phyloP scores from a whole-genome alignment of 2,797 vertebrate genomes.

The Amazonetta brasiliensis region DNA sequence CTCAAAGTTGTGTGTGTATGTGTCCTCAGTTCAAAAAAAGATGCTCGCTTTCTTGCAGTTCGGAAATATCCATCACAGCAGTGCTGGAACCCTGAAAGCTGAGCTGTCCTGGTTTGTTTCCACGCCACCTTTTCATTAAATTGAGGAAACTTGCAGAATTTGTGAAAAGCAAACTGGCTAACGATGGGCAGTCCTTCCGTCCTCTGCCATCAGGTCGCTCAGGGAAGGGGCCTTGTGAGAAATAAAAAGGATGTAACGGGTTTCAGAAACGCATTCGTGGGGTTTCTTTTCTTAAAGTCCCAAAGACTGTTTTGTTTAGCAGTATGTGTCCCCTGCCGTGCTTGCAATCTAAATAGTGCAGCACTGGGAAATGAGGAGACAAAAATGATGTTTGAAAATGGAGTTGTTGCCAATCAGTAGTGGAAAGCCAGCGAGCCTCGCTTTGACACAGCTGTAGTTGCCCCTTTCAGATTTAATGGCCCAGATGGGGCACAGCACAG shows the following conservation, averaged over 20 bases:
- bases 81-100: background rate
- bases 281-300: background rate
- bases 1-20: background rate
- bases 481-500: conserved; percentile 9
- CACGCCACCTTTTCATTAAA: background rate
- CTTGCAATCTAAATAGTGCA: background rate
- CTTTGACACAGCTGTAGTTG: conserved; percentile 31
- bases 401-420: conserved; percentile 4
- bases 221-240: background rate
- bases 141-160: background rate
- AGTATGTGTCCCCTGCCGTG: background rate
- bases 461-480: conserved; percentile 33
- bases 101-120: background rate
- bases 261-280: background rate
- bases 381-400: conserved; percentile 11
- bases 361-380: background rate
- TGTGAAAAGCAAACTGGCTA: background rate
- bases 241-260: background rate
- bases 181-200: background rate
- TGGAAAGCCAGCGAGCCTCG: background rate
- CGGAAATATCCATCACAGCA: background rate
- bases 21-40: background rate
- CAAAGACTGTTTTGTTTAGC: background rate
- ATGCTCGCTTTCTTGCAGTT: background rate
- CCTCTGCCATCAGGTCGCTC: background rate